phyloP scores from a whole-genome alignment of 1,140 invertebrate genomes.

The Xylocopa sonorina region DNA sequence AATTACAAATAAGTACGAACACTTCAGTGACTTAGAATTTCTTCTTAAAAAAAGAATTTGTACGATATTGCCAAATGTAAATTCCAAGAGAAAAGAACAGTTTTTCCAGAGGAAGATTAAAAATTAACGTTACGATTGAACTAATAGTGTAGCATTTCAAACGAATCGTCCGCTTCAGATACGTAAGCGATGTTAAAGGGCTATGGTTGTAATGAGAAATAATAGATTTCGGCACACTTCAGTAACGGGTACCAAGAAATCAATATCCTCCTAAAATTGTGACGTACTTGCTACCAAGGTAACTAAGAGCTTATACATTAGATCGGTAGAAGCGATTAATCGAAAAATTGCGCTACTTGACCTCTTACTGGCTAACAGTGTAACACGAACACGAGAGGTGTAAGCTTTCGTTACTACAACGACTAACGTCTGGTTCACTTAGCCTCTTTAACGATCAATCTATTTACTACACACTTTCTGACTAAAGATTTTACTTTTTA shows the following conservation, averaged over 20 bases:
- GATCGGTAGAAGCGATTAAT: constrained; percentile 42
- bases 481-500: neutral
- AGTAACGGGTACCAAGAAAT: constrained; percentile 45
- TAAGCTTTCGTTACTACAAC: neutral
- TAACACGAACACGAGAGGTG: neutral
- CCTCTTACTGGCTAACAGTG: neutral
- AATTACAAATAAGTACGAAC: no score
- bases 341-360: constrained; percentile 49
- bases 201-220: neutral
- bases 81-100: no score
- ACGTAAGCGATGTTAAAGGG: no score
- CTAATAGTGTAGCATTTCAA: no score
- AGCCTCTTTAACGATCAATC: neutral
- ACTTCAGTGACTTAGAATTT: no score
- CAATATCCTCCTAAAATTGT: constrained; percentile 56
- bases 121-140: no score
- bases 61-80: no score
- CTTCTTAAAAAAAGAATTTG: no score
- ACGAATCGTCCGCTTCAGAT: no score
- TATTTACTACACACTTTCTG: neutral
- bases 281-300: constrained; percentile 53
- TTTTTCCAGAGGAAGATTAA: no score
- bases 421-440: neutral
- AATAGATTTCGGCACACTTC: constrained; percentile 17
- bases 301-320: constrained; percentile 49